These are phyloP conservation scores for Tuta absoluta DNA, from an alignment of 2,888 invertebrate species.

Conservation along the genomic window DNA sequence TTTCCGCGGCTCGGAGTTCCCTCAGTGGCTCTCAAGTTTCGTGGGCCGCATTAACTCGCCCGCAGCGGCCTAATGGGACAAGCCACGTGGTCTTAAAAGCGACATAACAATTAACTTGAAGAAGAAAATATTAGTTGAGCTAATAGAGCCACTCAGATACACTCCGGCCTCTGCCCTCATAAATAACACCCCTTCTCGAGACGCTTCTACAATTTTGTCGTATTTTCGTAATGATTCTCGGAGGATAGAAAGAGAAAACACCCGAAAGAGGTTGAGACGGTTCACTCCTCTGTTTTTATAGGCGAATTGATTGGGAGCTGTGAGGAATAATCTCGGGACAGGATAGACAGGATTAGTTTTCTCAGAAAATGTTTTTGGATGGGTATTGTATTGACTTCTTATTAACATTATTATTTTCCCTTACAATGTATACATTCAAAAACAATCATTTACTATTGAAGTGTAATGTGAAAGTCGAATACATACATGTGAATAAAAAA, in stretches of 20 bases:
- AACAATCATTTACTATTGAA: conserved; percentile 59
- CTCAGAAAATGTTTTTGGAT: conserved; percentile 55
- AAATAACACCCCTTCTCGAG: conserved; percentile 73
- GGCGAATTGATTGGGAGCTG: conserved; percentile 71
- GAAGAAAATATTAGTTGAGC: conserved; percentile 79
- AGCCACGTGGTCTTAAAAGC: conserved; percentile 78
- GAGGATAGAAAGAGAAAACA: conserved; percentile 50
- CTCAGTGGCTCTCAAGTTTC: conserved; percentile 66
- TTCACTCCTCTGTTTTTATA: conserved; percentile 49
- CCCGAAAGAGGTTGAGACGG: conserved; percentile 48
- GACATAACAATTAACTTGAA: conserved; percentile 78
- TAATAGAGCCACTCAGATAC: conserved; percentile 76
- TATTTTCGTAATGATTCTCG: conserved; percentile 74
- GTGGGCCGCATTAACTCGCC: conserved; percentile 66
- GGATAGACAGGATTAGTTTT: conserved; percentile 72
- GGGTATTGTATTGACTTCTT: conserved; percentile 46
- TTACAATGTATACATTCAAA: conserved; percentile 35
- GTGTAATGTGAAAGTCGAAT: background rate
- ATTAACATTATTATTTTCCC: conserved; percentile 57
- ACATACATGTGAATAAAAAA: background rate
- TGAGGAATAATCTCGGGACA: conserved; percentile 67
- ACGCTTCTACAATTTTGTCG: conserved; percentile 68
- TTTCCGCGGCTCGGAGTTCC: conserved; percentile 64
- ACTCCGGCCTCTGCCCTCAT: conserved; percentile 69
- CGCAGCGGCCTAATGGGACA: conserved; percentile 71